These are phyloP conservation scores for Amorpha juglandis DNA, from an alignment of 2,888 invertebrate genomes.

Conservation along the genomic window DNA sequence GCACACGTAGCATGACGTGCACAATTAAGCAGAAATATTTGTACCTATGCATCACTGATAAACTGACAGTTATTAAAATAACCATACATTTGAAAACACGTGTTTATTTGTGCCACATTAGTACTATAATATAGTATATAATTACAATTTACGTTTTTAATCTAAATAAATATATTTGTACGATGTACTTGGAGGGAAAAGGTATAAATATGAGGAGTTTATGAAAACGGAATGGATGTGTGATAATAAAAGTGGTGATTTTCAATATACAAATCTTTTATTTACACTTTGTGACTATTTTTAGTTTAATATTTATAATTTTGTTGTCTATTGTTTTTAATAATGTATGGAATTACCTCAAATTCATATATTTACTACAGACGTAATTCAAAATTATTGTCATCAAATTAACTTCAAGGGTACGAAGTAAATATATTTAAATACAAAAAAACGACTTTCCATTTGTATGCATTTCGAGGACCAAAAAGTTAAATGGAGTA, in stretches of 20 bases:
- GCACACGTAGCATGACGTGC: background rate
- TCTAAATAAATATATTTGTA: constrained; percentile 9
- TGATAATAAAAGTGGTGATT: constrained; percentile 13
- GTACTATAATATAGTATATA: constrained; percentile 5
- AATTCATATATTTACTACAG: background rate
- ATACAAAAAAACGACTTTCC: constrained; percentile 4
- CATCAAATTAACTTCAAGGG: background rate
- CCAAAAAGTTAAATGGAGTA: constrained; percentile 7
- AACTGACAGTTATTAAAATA: background rate
- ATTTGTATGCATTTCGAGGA: constrained; percentile 23
- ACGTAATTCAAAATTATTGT: background rate
- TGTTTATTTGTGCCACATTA: constrained; percentile 25
- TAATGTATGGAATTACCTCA: background rate
- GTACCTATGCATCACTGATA: background rate
- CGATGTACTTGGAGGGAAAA: background rate
- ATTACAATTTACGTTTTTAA: background rate
- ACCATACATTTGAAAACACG: constrained; percentile 9
- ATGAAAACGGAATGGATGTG: constrained; percentile 3
- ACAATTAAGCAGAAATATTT: background rate
- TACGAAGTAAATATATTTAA: background rate
- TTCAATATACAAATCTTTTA: constrained; percentile 3
- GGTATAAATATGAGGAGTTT: background rate
- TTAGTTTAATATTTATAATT: background rate
- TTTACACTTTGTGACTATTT: background rate
- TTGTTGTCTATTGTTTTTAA: background rate